Percentiles rank a stretch among this genome's conserved stretches.
These are phyloP conservation scores for Calephelis nemesis DNA, from an alignment of 1,140 invertebrate species.

Conservation along the genomic window DNA sequence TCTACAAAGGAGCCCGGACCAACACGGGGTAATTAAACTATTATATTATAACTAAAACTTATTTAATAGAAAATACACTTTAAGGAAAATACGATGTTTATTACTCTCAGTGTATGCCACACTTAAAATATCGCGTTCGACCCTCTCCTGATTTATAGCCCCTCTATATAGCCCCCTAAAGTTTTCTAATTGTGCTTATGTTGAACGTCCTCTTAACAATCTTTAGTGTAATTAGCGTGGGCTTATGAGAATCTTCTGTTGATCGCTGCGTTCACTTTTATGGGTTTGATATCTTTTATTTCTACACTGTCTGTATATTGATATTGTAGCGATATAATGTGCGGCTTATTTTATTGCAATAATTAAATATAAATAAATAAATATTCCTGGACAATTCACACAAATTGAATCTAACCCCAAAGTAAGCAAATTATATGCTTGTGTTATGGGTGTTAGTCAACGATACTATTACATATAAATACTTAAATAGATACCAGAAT, in stretches of 20 bases:
- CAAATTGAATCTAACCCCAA: no score
- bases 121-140: conserved; percentile 52
- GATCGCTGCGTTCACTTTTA: conserved; percentile 39
- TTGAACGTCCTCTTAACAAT: conserved; percentile 51
- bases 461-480: no score
- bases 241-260: conserved; percentile 52
- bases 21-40: no score
- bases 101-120: conserved; percentile 28
- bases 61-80: not conserved
- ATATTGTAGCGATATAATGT: no score
- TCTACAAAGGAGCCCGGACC: no score
- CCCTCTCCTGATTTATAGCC: conserved; percentile 67
- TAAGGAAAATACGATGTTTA: conserved; percentile 12
- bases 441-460: no score
- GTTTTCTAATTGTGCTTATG: conserved; percentile 63
- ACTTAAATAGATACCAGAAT: no score
- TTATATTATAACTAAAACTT: no score
- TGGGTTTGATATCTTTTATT: conserved; percentile 28
- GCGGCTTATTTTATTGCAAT: no score
- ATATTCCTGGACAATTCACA: no score
- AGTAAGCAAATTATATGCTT: no score
- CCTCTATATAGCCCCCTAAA: conserved; percentile 69
- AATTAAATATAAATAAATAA: no score
- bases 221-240: conserved; percentile 60
- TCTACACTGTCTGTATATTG: not conserved